Conservation (phyloP, 2,888 invertebrate species). For the Cactoblastis cactorum region DNA sequence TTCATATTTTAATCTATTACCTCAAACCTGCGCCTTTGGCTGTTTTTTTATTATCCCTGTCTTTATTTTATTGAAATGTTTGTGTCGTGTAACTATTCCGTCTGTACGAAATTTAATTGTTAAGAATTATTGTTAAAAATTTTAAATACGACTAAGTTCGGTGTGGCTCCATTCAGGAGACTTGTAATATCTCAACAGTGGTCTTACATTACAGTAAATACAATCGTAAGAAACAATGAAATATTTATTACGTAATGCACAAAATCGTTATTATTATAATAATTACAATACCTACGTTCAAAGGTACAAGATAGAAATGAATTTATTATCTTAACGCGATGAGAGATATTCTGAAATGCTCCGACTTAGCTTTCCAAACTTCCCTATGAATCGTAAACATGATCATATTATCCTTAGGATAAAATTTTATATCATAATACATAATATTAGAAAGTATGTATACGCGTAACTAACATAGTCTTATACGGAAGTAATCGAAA, state of each 20-base stretch:
- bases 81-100: constrained; percentile 59
- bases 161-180: constrained; percentile 65
- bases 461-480: constrained; percentile 76
- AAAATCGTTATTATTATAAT: constrained; percentile 76
- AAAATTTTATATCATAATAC: constrained; percentile 75
- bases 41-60: constrained; percentile 74
- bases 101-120: constrained; percentile 60
- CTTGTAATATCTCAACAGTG: constrained; percentile 67
- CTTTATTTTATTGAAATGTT: constrained; percentile 72
- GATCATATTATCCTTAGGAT: constrained; percentile 78
- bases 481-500: constrained; percentile 76
- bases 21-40: constrained; percentile 75
- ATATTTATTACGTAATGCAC: constrained; percentile 78
- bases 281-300: constrained; percentile 77
- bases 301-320: constrained; percentile 77
- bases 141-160: constrained; percentile 73
- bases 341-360: constrained; percentile 76
- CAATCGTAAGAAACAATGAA: constrained; percentile 78
- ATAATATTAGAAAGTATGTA: constrained; percentile 77
- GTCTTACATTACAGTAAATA: constrained; percentile 76
- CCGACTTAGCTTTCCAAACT: constrained; percentile 69
- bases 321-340: constrained; percentile 75
- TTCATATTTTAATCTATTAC: constrained; percentile 76
- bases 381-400: constrained; percentile 72
- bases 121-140: constrained; percentile 66